A percentile compares a stretch with the other conserved stretches of the same genome.
Conservation (phyloP, 2,888 invertebrate species). For the Parapristionchus giblindavisi region DNA sequence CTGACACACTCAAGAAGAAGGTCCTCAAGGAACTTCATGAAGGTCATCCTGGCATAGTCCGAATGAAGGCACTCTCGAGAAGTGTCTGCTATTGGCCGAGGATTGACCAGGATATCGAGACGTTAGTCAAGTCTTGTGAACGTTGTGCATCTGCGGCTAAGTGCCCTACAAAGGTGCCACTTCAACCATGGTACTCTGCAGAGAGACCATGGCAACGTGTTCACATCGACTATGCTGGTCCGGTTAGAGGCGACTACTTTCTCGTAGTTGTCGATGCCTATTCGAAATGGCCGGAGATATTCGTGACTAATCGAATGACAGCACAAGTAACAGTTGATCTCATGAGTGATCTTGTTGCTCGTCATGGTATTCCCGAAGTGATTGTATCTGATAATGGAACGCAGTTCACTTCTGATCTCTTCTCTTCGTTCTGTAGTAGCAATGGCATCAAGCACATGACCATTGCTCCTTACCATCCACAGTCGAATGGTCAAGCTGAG, state of each 20-base stretch:
- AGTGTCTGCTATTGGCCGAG: conserved; percentile 63
- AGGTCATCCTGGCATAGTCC: conserved; percentile 59
- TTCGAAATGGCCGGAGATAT: conserved; percentile 71
- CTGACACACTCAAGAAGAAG: conserved; percentile 44
- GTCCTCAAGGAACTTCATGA: conserved; percentile 57
- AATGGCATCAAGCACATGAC: conserved; percentile 53
- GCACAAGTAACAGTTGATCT: conserved; percentile 2
- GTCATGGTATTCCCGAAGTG: conserved; percentile 56
- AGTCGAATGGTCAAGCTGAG: conserved; percentile 64
- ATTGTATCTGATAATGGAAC: conserved; percentile 68
- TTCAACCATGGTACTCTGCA: conserved; percentile 63
- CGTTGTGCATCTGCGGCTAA: conserved; percentile 49
- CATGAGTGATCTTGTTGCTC: not conserved
- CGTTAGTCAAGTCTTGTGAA: conserved; percentile 47
- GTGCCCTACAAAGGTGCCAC: conserved; percentile 47
- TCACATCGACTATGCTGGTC: conserved; percentile 72
- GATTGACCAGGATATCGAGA: conserved; percentile 52
- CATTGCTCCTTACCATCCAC: conserved; percentile 60
- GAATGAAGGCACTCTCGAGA: conserved; percentile 63
- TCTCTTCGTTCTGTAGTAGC: conserved; percentile 49
- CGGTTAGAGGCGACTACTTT: conserved; percentile 63
- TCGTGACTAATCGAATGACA: not conserved
- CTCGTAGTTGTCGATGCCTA: conserved; percentile 70
- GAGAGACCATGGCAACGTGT: conserved; percentile 69
- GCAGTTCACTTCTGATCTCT: conserved; percentile 59